phyloP scores from a whole-genome alignment of 2,797 vertebrate species.

The Esox masquinongy region DNA sequence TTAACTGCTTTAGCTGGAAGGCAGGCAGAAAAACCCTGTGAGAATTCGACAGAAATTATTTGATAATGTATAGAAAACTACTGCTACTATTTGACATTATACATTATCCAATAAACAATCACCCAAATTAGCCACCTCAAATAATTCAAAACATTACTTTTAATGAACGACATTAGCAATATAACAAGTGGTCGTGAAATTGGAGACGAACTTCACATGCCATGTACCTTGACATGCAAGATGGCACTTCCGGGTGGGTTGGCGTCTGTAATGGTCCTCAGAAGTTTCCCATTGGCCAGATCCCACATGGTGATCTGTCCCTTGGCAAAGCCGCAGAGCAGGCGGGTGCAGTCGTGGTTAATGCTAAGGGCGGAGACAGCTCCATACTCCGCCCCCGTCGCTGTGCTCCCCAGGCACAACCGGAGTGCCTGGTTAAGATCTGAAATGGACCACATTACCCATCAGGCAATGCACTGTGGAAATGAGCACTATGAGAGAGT shows the following conservation, averaged over 20 bases:
- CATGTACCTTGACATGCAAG: slow-evolving; percentile 89
- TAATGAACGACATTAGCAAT: too few relatives aligned
- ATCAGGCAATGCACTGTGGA: not conserved
- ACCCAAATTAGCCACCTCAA: not conserved
- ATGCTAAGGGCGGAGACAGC: slow-evolving; percentile 95
- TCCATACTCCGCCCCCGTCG: slow-evolving; percentile 90
- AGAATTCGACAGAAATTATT: too few relatives aligned
- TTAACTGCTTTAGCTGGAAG: too few relatives aligned
- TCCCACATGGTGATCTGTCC: slow-evolving; percentile 99
- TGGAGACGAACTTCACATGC: not conserved
- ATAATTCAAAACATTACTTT: not conserved
- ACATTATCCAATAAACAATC: too few relatives aligned
- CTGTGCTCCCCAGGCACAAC: slow-evolving; percentile 91
- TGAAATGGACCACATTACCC: slow-evolving; percentile 54
- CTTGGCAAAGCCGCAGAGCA: slow-evolving; percentile 96
- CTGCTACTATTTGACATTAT: too few relatives aligned
- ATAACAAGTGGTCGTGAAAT: not conserved
- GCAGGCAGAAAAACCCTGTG: too few relatives aligned
- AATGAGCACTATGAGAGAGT: too few relatives aligned
- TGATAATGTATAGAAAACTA: too few relatives aligned
- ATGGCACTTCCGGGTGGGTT: slow-evolving; percentile 97
- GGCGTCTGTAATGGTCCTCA: slow-evolving; percentile 93
- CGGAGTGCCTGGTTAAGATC: slow-evolving; percentile 95
- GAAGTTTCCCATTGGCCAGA: slow-evolving; percentile 93
- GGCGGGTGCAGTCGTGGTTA: slow-evolving; percentile 92